Conservation (phyloP, 37 sponge, comb jelly and placozoan species). For the Cliona cf. orientalis region DNA sequence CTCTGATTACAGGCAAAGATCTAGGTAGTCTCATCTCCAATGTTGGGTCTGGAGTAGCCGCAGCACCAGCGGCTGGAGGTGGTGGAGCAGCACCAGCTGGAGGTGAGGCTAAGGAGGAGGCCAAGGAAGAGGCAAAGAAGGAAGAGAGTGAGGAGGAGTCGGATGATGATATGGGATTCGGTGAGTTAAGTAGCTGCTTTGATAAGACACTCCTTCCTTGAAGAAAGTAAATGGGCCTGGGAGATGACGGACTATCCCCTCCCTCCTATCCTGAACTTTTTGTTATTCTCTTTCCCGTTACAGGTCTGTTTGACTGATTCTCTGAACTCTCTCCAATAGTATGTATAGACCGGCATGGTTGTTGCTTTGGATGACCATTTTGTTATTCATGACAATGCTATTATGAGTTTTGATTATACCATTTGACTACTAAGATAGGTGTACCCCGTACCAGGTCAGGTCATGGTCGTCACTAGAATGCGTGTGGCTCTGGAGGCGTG, state of each 20-base stretch:
- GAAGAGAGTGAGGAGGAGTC: slow-evolving; percentile 83
- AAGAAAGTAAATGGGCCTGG: no score
- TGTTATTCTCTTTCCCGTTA: background rate
- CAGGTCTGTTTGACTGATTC: background rate
- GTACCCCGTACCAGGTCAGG: no score
- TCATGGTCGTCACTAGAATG: no score
- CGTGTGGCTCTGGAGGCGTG: no score
- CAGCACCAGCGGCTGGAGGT: slow-evolving; percentile 62
- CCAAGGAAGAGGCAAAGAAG: slow-evolving; percentile 77
- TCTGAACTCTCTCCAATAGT: background rate
- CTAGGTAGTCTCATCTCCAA: slow-evolving; percentile 85
- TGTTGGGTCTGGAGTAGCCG: slow-evolving; percentile 89
- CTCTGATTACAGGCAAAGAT: slow-evolving; percentile 65
- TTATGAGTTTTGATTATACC: no score
- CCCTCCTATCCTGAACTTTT: no score
- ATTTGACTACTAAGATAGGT: no score
- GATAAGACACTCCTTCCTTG: no score
- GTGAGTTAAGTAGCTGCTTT: slow-evolving; percentile 53
- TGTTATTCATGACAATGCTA: no score
- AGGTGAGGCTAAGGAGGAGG: slow-evolving; percentile 45
- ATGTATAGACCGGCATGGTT: background rate
- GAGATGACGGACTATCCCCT: no score
- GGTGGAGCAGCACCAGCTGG: slow-evolving; percentile 67
- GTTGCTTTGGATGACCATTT: no score
- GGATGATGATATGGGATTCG: slow-evolving; percentile 99